Base-by-base conservation (phyloP, 2,888 invertebrate genomes). In the Drymonia ruficornis region DNA sequence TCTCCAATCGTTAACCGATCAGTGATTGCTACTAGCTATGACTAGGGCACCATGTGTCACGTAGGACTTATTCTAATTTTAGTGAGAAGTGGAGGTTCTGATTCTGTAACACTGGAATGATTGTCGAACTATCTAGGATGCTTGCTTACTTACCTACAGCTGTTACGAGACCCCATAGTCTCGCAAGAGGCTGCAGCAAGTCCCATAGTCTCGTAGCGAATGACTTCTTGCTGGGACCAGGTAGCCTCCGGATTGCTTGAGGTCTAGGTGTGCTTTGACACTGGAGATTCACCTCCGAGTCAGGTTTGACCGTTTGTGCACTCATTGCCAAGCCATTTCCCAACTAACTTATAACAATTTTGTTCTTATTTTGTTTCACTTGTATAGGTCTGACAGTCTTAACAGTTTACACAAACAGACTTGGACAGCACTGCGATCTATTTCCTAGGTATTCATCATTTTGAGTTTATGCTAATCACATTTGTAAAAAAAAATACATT, bases 101-200 rank as follows among this genome's bases (percentile, higher is more conserved):
- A 44, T 47, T 43, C 19, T 34, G 31, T 40, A 40, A 18, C 42
- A 36, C 50, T 46, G n/a, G n/a, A n/a, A n/a, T n/a, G n/a, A n/a
- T n/a, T n/a, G n/a, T n/a, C n/a, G n/a, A n/a, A n/a, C n/a, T n/a
- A n/a, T n/a, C n/a, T n/a, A n/a, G n/a, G n/a, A n/a, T n/a, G n/a
- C n/a, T n/a, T 15, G 44, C 31, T 8, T 48, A 78, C 88, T 77
- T 61, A 91, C 92, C 91, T 40, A 92, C 77, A 56, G 91, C 86
- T 18, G 92, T 89, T 34, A 91, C 76, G 11, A 92, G 77, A 2
- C 92, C 92, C 92, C 92, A 92, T 59, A 91, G 63, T 62, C 92
- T 84, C 9, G 92, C 89, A 15, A 92, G 67, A 0, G 92, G 92
- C 58, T 92, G 91, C 55, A 92, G 64, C 49, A 90, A 64, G 43